Evolutionary conservation across 2,888 invertebrate genomes (phyloP).

Genomic region (Rhagonycha lutea): DNA sequence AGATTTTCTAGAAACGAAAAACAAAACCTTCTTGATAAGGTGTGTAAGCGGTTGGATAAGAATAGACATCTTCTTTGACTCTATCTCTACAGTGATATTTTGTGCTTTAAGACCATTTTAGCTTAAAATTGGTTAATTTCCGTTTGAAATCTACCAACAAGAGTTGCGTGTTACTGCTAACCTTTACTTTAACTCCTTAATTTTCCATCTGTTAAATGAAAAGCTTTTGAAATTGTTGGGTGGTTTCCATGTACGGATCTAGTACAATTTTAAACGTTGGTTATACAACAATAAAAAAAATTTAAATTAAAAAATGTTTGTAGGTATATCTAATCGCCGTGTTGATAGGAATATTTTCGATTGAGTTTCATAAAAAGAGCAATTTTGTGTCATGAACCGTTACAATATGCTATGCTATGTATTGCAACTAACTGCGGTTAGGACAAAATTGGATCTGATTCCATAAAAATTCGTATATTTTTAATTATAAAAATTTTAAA

Average conservation of each 20-base stretch:
- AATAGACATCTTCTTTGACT: constrained; percentile 21
- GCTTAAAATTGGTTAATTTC: constrained; percentile 37
- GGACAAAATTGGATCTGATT: neutral
- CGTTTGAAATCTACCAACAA: constrained; percentile 33
- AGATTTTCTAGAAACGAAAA: constrained; percentile 24
- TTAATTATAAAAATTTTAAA: neutral
- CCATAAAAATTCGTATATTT: neutral
- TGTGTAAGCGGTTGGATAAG: constrained; percentile 22
- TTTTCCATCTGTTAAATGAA: constrained; percentile 22
- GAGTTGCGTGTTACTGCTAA: constrained; percentile 31
- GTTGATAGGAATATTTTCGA: neutral
- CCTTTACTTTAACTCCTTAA: constrained; percentile 28
- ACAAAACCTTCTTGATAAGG: constrained; percentile 23
- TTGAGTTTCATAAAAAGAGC: neutral
- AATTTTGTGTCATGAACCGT: neutral
- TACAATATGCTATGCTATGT: neutral
- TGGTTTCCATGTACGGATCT: neutral
- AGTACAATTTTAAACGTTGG: neutral
- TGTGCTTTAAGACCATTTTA: constrained; percentile 24
- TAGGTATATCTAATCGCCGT: no score
- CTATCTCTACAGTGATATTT: constrained; percentile 29
- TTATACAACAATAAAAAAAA: neutral
- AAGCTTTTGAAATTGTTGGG: constrained; percentile 14
- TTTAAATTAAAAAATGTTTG: neutral
- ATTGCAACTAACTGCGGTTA: neutral